These are phyloP conservation scores for Melanotus villosus DNA, from an alignment of 2,888 invertebrate species.

Conservation along the genomic window DNA sequence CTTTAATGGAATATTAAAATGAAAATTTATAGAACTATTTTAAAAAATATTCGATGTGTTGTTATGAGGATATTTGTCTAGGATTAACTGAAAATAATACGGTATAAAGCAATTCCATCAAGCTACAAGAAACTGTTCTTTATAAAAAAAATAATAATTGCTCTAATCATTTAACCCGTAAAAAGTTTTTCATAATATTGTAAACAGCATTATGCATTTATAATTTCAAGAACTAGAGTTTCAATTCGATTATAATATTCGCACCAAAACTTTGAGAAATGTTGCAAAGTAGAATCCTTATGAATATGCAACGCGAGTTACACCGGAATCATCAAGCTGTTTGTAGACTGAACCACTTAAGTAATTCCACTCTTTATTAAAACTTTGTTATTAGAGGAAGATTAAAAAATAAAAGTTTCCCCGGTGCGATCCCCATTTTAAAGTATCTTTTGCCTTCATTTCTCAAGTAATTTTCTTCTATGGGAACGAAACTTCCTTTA, in stretches of 20 bases:
- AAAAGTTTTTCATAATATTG: background rate
- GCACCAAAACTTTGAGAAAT: conserved; percentile 23
- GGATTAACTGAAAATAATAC: too few relatives aligned
- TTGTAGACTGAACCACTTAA: conserved; percentile 34
- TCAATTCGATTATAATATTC: conserved; percentile 28
- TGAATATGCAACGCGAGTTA: conserved; percentile 33
- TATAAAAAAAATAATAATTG: too few relatives aligned
- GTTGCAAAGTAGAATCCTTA: conserved; percentile 27
- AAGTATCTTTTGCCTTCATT: too few relatives aligned
- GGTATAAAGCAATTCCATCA: too few relatives aligned
- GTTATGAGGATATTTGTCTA: too few relatives aligned
- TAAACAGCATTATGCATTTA: conserved; percentile 11
- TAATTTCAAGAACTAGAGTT: conserved; percentile 12
- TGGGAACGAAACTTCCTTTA: too few relatives aligned
- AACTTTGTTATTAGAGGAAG: conserved; percentile 32
- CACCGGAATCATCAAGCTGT: conserved; percentile 33
- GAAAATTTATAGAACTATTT: too few relatives aligned
- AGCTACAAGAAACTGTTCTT: too few relatives aligned
- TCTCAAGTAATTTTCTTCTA: too few relatives aligned
- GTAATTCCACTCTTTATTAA: conserved; percentile 31
- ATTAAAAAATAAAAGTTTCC: conserved; percentile 16
- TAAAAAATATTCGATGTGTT: too few relatives aligned
- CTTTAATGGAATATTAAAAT: too few relatives aligned
- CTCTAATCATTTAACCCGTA: background rate
- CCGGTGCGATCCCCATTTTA: too few relatives aligned